Evolutionary conservation across 1,140 invertebrate genomes (phyloP), one percentile per base, ranked within the genome.

Genomic region (Heliothis subflexa): DNA sequence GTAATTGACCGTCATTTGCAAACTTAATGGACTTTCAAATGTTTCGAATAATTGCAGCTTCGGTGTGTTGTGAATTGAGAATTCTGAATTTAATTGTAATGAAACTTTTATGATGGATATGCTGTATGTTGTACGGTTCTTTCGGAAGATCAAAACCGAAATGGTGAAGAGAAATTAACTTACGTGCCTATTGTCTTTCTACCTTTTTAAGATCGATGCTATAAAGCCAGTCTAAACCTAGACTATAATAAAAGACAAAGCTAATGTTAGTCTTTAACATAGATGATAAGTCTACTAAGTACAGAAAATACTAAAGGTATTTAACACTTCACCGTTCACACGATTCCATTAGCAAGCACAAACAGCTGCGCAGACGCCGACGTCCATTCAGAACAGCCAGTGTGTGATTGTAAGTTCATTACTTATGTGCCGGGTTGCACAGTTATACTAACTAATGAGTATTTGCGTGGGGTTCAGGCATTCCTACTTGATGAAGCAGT

Each of bases 381-480:
- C 61, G 40, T 64, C 61, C 61, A 64, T 64, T 64, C 61, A 64
- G 61, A 64, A 64, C 61, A 64, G 61, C 28, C n/a, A 18, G 5
- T n/a, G 9, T 45, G 61, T 16, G 61, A 64, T 47, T 45, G 61
- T 64, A 40, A 33, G 2, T 45, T n/a, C 61, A 64, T 64, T 64
- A 64, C 45, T 16, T 64, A 64, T 64, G 33, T 4, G 61, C 61
- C 16, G 33, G 18, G 33, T 45, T 45, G 33, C 61, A 64, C 61
- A 64, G 61, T 47, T 64, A 64, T 62, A 5, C 28, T 40, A 62
- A 64, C 33, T 64, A 47, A 47, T 64, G 18, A 12, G n/a, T 47
- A 12, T 12, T 64, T 16, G 11, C n/a, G 61, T 47, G 18, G n/a
- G 61, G 40, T 11, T 14, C 11, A 10, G n/a, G 21, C 9, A 64